Evolutionary conservation across 2,888 invertebrate genomes (phyloP).

Genomic region (Aspidiotus rigidus): DNA sequence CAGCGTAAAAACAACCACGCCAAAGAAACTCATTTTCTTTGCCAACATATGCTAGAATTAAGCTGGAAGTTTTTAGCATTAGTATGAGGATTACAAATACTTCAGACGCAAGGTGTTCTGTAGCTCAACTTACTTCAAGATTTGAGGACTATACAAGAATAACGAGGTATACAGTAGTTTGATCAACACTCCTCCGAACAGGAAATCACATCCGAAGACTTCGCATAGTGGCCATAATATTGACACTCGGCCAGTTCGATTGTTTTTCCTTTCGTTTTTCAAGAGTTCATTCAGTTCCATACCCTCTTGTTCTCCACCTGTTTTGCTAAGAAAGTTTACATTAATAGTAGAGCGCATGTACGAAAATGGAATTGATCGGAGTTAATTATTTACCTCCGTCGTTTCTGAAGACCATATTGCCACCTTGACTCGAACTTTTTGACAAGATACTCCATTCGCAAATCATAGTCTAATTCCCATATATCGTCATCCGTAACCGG

Average conservation of each 20-base stretch:
- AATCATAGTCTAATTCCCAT: conserved; percentile 80
- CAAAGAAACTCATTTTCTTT: conserved; percentile 43
- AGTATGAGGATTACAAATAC: too few relatives aligned
- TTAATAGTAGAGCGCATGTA: conserved; percentile 11
- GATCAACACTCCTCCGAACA: conserved; percentile 66
- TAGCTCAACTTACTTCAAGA: conserved; percentile 58
- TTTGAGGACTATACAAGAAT: conserved; percentile 81
- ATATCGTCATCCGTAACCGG: conserved; percentile 73
- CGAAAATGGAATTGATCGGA: not conserved
- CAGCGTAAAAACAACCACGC: conserved; percentile 52
- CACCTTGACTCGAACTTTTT: conserved; percentile 76
- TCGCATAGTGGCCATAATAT: conserved; percentile 73
- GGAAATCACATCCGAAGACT: conserved; percentile 77
- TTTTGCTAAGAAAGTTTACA: conserved; percentile 3
- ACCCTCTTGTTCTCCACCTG: conserved; percentile 6
- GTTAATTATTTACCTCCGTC: not conserved
- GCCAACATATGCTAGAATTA: too few relatives aligned
- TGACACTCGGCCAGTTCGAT: conserved; percentile 51
- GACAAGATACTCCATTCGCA: conserved; percentile 68
- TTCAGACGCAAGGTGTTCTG: too few relatives aligned
- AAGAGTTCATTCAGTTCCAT: not conserved
- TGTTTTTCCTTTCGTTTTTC: conserved; percentile 6
- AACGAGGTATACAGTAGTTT: conserved; percentile 75
- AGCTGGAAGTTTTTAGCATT: too few relatives aligned
- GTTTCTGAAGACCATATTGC: conserved; percentile 50